Evolutionary conservation across 2,113 vertebrate genomes (phyloP), one percentile per base, ranked within the genome.

Genomic region (Etia nguti): DNA sequence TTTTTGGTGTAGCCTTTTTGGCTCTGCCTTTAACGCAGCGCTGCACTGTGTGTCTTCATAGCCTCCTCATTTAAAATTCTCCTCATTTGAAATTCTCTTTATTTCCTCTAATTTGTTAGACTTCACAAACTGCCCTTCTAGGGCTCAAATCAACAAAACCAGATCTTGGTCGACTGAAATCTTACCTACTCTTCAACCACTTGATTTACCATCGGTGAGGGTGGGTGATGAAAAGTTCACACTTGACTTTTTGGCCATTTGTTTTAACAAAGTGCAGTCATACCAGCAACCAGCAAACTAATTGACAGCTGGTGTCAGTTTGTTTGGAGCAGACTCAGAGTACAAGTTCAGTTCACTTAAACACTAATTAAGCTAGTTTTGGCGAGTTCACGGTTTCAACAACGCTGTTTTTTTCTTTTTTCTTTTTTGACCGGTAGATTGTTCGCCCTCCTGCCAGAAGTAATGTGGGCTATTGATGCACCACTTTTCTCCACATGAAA

Each of bases 241-340:
- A 4, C 26, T 75, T 31, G 26, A 50, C 70, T 50, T 77, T 20
- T 20, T 50, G 43, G 24, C 4, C 46, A 31, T 50, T 6, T 50
- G 43, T 20, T 77, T 50, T 18, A 77, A 31, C 1, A 31, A 77
- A 77, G 41, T 31, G 26, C 16, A 26, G 70, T 29, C 43, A 50
- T 26, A 50, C 43, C 29, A 48, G 16, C 43, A 20, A 20, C 24
- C 26, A 20, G 70, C 26, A 50, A 77, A 77, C 70, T 77, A 77
- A 77, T 77, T n/a, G 46, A 50, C 70, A 77, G 46, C 70, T 50
- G 70, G 43, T 50, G 70, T 50, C 46, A 77, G 24, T 77, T 50
- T 50, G 46, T 77, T 77, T 77, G 70, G 70, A 50, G 43, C 3
- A 1, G 24, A 31, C 46, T 77, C 46, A 1, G 70, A 50, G 10